Conservation (phyloP, 2,797 vertebrate genomes). For the Glyptemys insculpta region DNA sequence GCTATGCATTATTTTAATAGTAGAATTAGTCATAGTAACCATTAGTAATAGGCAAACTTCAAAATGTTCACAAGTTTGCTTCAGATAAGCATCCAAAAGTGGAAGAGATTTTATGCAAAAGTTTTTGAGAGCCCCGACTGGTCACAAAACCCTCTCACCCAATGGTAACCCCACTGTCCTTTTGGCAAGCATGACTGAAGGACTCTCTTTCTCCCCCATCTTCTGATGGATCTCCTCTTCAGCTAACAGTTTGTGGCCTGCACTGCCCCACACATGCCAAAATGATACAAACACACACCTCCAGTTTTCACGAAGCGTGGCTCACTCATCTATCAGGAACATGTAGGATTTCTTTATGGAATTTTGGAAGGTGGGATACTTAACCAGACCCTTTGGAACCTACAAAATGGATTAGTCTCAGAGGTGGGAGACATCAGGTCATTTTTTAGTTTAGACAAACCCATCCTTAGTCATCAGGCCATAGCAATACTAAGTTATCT, state of each 20-base stretch:
- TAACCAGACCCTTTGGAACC: neutral
- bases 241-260: neutral
- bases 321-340: neutral
- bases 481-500: neutral
- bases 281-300: neutral
- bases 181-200: neutral
- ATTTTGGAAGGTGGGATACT: neutral
- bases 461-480: neutral
- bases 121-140: neutral
- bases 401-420: neutral
- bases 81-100: neutral
- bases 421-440: neutral
- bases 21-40: neutral
- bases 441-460: neutral
- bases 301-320: neutral
- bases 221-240: neutral
- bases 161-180: neutral
- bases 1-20: conserved; percentile 8
- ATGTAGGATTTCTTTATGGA: neutral
- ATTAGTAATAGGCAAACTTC: neutral
- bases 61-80: neutral
- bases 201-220: neutral
- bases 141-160: neutral
- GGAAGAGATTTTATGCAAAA: neutral
- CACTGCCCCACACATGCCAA: neutral